A percentile compares a stretch with the other conserved stretches of the same genome.
phyloP scores from a whole-genome alignment of 2,888 invertebrate genomes.

The Crepidodera aurea region DNA sequence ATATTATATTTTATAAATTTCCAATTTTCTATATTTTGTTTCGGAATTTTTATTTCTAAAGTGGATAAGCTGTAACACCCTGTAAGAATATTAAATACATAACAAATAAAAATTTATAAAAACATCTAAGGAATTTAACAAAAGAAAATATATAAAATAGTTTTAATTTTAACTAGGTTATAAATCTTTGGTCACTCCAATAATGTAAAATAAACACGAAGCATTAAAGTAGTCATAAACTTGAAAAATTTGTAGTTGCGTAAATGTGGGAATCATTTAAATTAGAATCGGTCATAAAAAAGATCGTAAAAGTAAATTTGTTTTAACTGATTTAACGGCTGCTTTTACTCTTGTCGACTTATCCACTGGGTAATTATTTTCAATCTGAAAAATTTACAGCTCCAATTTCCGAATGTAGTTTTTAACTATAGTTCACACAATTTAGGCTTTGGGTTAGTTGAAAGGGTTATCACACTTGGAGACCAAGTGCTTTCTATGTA shows the following conservation, averaged over 20 bases:
- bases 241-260: slow-evolving; percentile 31
- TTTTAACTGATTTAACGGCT: slow-evolving; percentile 32
- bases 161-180: background rate
- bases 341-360: slow-evolving; percentile 14
- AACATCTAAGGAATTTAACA: background rate
- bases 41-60: too few relatives aligned
- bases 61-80: too few relatives aligned
- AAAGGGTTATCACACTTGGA: too few relatives aligned
- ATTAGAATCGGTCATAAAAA: slow-evolving; percentile 35
- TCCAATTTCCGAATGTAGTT: background rate
- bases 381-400: background rate
- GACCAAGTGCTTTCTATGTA: too few relatives aligned
- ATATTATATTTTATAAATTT: too few relatives aligned
- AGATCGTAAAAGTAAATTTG: slow-evolving; percentile 36
- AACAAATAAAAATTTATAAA: too few relatives aligned
- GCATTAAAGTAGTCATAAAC: slow-evolving; percentile 27
- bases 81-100: too few relatives aligned
- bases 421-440: too few relatives aligned
- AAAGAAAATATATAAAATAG: background rate
- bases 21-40: too few relatives aligned
- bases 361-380: background rate
- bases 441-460: too few relatives aligned
- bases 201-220: slow-evolving; percentile 18
- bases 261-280: slow-evolving; percentile 32
- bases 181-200: slow-evolving; percentile 14